Base-by-base conservation (phyloP, 2,888 invertebrate species). In the Dicranocentrus wangi region DNA sequence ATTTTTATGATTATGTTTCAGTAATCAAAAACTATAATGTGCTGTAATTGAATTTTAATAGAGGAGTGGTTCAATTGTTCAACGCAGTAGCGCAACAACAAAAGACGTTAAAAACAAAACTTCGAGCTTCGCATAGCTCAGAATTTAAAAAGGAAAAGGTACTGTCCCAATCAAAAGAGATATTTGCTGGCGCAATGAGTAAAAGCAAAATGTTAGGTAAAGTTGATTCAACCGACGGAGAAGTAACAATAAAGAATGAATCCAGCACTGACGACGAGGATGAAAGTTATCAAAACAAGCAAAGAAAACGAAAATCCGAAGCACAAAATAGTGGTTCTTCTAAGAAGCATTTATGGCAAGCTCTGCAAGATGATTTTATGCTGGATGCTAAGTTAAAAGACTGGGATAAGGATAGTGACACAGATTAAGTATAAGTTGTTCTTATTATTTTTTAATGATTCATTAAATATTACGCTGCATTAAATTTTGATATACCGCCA, bases 311-410 rank as follows among this genome's bases (percentile, higher is more conserved):
- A 17, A 81, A 76, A 47, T 2, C n/a, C 8, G 39, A 0, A 15
- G 27, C 8, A 17, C 19, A 13, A 0, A 28, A 19, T 13, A 15
- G 10, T 21, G 17, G 77, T 86, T 55, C 63, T 25, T 47, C 32
- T 0, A 82, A 82, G 51, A 84, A 83, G 58, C 86, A 87, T 7
- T 81, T 85, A 1, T 90, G 90, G 90, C 88, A 87, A 78, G 88
- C 89, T 51, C 86, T 90, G 43, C 87, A 89, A 39, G 90, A 90
- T 76, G 89, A 90, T 85, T 90, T 88, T 84, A 90, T 90, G 89
- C 88, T 89, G 87, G 89, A 89, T 43, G 89, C 89, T 21, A 88
- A 88, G 71, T 88, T 90, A 88, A n/a, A n/a, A n/a, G n/a, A n/a
- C n/a, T n/a, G n/a, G n/a, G n/a, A n/a, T n/a, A n/a, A n/a, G n/a